These are phyloP conservation scores for Opisthograptis luteolata DNA, from an alignment of 2,888 invertebrate genomes.

Conservation along the genomic window DNA sequence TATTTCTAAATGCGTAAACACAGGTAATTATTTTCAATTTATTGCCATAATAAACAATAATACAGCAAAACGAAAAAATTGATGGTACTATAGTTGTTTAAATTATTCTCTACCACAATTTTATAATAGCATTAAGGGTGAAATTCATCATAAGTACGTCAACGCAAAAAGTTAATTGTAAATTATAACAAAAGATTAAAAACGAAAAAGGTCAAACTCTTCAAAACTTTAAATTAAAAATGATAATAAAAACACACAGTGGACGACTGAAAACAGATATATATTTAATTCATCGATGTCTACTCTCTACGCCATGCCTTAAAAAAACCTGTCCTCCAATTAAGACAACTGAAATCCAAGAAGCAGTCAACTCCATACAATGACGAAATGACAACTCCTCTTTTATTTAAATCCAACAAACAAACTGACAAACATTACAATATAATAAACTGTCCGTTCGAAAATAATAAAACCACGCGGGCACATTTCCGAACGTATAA, in stretches of 20 bases:
- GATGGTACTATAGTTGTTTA: no score
- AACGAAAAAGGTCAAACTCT: no score
- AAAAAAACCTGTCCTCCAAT: constrained; percentile 43
- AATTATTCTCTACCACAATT: no score
- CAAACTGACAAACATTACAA: constrained; percentile 67
- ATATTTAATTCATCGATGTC: neutral
- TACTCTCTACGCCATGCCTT: neutral
- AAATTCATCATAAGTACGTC: no score
- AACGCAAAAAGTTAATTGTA: no score
- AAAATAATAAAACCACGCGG: constrained; percentile 63
- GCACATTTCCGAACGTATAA: constrained; percentile 53
- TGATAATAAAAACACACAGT: constrained; percentile 1
- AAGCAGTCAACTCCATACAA: constrained; percentile 50
- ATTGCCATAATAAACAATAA: no score
- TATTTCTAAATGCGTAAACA: no score
- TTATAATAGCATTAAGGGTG: no score
- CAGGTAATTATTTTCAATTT: no score
- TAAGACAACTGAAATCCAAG: constrained; percentile 52
- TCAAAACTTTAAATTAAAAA: neutral
- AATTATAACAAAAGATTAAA: no score
- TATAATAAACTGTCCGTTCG: constrained; percentile 69
- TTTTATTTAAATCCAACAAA: constrained; percentile 69
- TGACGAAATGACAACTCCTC: constrained; percentile 56
- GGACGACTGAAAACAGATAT: neutral
- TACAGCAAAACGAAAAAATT: no score